Evolutionary conservation across 2,113 vertebrate genomes (phyloP), one percentile per base, ranked within the genome.

Genomic region (Haemorhous mexicanus): DNA sequence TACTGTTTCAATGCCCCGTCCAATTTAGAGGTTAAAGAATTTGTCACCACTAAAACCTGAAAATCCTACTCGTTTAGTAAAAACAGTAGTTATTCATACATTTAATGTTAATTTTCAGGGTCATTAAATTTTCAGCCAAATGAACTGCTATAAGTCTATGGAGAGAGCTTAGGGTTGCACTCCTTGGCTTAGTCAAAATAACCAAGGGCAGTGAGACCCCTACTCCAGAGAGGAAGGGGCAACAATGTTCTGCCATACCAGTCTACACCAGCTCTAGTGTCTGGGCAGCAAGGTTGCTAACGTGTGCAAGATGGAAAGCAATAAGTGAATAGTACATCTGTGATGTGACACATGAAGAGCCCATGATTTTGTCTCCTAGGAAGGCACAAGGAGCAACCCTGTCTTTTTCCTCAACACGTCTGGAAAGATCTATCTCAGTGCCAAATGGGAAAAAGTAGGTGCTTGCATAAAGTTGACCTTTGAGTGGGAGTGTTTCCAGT

Each of bases 271-370:
- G 27, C 12, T 77, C 27, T n/a, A 7, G 21, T 49, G 3, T 19
- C 41, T 37, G 18, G 27, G 46, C 52, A 35, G 56, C 4, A 6
- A 35, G 23, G 44, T 12, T 53, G 23, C 41, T 41, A 28, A 46
- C 14, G 30, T 44, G 11, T 8, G 10, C 66, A 76, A 39, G 18
- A 33, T 4, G 63, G 47, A 56, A 78, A 72, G 35, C 12, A 61
- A 56, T 52, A 79, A 23, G 4, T 23, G 18, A 52, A 20, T 7
- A 61, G 7, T 8, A 11, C 3, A 4, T 28, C 32, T 0, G 0
- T 6, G 3, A 4, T 26, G 11, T 37, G 46, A 44, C 24, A 9
- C 41, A 33, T 37, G 18, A 49, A 50, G 16, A 69, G 7, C 16
- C 10, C 21, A 1, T 9, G 9, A 14, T 75, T 70, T 33, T 39